These are phyloP conservation scores for Orthosia incerta DNA, from an alignment of 2,888 invertebrate species.

Conservation along the genomic window DNA sequence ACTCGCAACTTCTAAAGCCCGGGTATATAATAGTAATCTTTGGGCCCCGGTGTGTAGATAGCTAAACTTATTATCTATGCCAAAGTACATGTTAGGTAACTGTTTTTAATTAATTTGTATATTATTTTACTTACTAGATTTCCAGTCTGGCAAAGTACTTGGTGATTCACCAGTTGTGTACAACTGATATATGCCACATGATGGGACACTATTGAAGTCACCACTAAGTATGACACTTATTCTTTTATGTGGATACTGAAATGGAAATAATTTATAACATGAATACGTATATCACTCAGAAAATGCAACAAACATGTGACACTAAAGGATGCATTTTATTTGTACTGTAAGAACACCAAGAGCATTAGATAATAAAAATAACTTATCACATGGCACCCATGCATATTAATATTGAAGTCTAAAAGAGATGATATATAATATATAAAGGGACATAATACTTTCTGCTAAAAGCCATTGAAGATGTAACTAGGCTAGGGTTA, in stretches of 20 bases:
- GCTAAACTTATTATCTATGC: no score
- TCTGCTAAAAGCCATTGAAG: neutral
- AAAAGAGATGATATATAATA: neutral
- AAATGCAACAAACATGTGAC: neutral
- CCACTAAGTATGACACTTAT: slow-evolving; percentile 96
- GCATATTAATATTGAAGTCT: neutral
- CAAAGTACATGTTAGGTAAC: neutral
- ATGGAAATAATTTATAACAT: slow-evolving; percentile 39
- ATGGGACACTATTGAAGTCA: slow-evolving; percentile 97
- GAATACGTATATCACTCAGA: neutral
- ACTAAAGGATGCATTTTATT: neutral
- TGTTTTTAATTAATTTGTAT: neutral
- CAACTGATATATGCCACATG: slow-evolving; percentile 95
- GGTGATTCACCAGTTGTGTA: slow-evolving; percentile 93
- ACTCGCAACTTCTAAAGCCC: no score
- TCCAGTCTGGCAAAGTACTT: slow-evolving; percentile 94
- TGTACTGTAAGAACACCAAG: neutral
- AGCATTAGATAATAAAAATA: neutral
- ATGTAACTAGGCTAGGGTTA: neutral
- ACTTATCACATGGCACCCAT: no score
- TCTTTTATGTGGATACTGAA: slow-evolving; percentile 79
- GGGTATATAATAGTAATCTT: rapidly evolving
- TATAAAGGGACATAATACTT: no score
- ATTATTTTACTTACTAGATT: slow-evolving; percentile 92
- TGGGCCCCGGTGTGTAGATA: no score